A percentile compares a stretch with the other conserved stretches of the same genome.
Evolutionary conservation across 1,140 invertebrate genomes (phyloP).

Genomic region (Anoplolepis gracilipes): DNA sequence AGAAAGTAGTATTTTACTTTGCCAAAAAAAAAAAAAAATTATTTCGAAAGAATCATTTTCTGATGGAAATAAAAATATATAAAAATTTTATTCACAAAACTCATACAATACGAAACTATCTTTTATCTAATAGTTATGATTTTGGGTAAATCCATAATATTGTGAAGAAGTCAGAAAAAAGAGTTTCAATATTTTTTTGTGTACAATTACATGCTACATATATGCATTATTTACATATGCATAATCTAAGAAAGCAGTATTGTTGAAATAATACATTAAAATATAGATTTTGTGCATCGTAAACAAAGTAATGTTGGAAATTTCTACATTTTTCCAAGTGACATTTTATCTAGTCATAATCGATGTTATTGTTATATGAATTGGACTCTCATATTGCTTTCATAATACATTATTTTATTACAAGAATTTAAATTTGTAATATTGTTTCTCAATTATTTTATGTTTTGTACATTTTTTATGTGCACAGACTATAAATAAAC

Average conservation of each 20-base stretch:
- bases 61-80: background rate
- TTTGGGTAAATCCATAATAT: background rate
- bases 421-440: too few relatives aligned
- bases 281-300: background rate
- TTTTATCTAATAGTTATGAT: background rate
- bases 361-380: background rate
- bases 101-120: background rate
- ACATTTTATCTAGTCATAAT: background rate
- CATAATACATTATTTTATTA: too few relatives aligned
- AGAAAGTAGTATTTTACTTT: background rate
- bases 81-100: conserved; percentile 1
- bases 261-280: background rate
- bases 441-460: conserved; percentile 5
- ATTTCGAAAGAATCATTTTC: background rate
- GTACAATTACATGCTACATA: background rate
- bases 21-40: background rate
- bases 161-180: background rate
- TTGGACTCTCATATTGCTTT: background rate
- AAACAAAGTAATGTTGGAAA: background rate
- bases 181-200: background rate
- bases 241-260: background rate
- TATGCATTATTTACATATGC: background rate
- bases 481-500: conserved; percentile 25
- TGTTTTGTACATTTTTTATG: background rate
- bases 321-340: background rate